Conservation (phyloP, 53 echinoderm and acorn worm genomes). For the Henricia sp. region DNA sequence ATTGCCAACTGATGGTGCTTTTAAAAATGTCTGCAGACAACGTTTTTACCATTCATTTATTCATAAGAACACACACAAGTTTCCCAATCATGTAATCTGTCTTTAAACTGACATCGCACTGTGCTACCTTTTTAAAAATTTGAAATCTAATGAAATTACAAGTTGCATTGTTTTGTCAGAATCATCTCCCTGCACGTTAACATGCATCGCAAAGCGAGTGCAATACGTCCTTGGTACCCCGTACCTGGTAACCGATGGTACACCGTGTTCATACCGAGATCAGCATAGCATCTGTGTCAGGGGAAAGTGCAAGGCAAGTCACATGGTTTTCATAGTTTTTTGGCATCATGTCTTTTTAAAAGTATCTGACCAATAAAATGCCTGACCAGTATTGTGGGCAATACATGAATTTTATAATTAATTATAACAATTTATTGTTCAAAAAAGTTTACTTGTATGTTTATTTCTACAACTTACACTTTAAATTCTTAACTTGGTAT, state of each 20-base stretch:
- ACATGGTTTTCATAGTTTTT: background rate
- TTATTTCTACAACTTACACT: too few species aligned
- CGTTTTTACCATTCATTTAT: too few species aligned
- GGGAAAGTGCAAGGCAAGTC: conserved; percentile 81
- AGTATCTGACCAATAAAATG: too few species aligned
- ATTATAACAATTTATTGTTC: background rate
- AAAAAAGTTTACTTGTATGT: too few species aligned
- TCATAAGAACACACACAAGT: too few species aligned
- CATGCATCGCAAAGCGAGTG: conserved; percentile 73
- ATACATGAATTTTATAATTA: background rate
- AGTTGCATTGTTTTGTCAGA: conserved; percentile 26
- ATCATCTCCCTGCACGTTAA: conserved; percentile 70
- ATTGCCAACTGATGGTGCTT: too few species aligned
- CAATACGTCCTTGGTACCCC: conserved; percentile 77
- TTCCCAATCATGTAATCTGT: too few species aligned
- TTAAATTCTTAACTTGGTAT: too few species aligned
- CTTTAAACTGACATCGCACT: too few species aligned
- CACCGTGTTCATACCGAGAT: conserved; percentile 83
- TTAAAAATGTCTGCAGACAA: too few species aligned
- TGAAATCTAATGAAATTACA: too few species aligned
- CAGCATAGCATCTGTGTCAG: conserved; percentile 78
- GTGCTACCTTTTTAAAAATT: too few species aligned
- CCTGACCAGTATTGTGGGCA: background rate
- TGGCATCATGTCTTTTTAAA: background rate
- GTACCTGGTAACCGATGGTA: conserved; percentile 91